Conservation (phyloP, 2,888 invertebrate species). For the Thumatha senex region DNA sequence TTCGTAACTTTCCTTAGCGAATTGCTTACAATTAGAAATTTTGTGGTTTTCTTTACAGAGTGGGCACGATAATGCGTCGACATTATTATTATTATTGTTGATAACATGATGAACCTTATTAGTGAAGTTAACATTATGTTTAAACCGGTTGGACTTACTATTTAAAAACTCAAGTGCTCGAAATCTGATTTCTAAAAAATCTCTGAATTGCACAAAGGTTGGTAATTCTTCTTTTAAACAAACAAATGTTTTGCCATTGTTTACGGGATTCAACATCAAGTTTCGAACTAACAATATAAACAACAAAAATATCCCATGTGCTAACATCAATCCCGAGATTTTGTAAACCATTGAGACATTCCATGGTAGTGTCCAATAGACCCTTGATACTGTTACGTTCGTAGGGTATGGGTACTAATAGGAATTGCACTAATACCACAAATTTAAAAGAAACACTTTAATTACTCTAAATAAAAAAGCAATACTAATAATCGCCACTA, state of each 20-base stretch:
- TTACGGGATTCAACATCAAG: not conserved
- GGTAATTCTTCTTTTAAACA: not conserved
- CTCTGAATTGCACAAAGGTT: not conserved
- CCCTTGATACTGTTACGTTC: too few species aligned
- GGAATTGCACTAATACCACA: too few species aligned
- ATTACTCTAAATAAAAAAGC: too few species aligned
- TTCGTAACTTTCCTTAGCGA: not conserved
- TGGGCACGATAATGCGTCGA: not conserved
- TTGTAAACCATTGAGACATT: not conserved
- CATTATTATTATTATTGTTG: not conserved
- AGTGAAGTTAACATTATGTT: not conserved
- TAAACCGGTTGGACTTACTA: not conserved
- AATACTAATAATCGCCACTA: too few species aligned
- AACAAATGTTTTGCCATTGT: not conserved
- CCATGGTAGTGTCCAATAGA: not conserved
- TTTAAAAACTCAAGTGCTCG: not conserved
- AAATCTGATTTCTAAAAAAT: conserved; percentile 1
- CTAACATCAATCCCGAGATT: not conserved
- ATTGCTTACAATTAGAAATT: not conserved
- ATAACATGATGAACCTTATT: not conserved
- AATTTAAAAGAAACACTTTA: too few species aligned
- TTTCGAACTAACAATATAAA: not conserved
- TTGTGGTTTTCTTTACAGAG: not conserved
- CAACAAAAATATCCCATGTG: not conserved
- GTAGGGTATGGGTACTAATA: too few species aligned